A percentile compares a stretch with the other conserved stretches of the same genome.
Evolutionary conservation across 2,797 vertebrate species (phyloP).

Genomic region (Pogonophryne albipinna): DNA sequence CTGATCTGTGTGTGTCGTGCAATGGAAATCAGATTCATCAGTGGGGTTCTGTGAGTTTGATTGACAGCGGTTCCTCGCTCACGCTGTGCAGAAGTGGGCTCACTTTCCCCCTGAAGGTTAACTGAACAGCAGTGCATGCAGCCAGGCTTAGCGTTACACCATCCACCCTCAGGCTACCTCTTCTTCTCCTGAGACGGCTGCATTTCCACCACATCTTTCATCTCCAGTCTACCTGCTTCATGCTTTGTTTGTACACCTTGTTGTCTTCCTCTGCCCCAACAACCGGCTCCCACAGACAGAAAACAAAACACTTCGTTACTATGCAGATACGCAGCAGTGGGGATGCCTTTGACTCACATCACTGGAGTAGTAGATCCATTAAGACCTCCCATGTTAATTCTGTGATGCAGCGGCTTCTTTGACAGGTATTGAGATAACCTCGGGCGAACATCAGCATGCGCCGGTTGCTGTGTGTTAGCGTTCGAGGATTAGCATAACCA

Average conservation of each 20-base stretch:
- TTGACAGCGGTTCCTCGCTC: slow-evolving; percentile 66
- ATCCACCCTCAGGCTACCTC: slow-evolving; percentile 73
- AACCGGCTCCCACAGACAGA: slow-evolving; percentile 30
- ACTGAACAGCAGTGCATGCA: slow-evolving; percentile 74
- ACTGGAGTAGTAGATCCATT: slow-evolving; percentile 52
- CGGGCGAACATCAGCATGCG: slow-evolving; percentile 66
- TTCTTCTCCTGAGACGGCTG: slow-evolving; percentile 63
- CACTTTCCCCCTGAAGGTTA: slow-evolving; percentile 76
- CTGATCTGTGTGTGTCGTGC: slow-evolving; percentile 48
- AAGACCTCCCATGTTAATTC: slow-evolving; percentile 52
- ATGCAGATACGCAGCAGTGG: slow-evolving; percentile 25
- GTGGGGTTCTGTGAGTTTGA: slow-evolving; percentile 53
- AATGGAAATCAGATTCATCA: slow-evolving; percentile 59
- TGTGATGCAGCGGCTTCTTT: slow-evolving; percentile 40
- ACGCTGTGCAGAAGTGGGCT: slow-evolving; percentile 68
- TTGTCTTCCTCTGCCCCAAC: slow-evolving; percentile 54
- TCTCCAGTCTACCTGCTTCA: slow-evolving; percentile 70
- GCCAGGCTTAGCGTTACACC: slow-evolving; percentile 75
- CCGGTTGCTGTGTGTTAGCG: slow-evolving; percentile 47
- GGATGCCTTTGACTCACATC: too few relatives aligned
- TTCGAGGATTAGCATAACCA: slow-evolving; percentile 59
- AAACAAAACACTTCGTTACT: too few relatives aligned
- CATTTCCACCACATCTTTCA: slow-evolving; percentile 64
- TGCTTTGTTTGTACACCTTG: slow-evolving; percentile 67
- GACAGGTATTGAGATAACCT: slow-evolving; percentile 69